A percentile compares a stretch with the other conserved stretches of the same genome.
These are phyloP conservation scores for Micromys minutus DNA, from an alignment of 2,113 vertebrate species.

Conservation along the genomic window DNA sequence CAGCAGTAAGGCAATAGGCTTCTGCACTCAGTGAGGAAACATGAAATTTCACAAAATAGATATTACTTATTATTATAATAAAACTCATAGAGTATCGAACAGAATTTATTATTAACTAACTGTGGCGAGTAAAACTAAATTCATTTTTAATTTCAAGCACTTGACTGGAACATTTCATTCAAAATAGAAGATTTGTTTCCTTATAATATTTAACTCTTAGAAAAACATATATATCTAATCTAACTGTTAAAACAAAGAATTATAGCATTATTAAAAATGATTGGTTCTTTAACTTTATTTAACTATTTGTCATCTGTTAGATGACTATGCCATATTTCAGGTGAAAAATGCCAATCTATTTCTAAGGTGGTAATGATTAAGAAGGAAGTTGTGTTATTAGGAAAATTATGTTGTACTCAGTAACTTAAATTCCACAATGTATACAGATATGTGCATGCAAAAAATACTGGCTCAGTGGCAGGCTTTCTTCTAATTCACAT, in stretches of 20 bases:
- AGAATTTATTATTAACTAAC: not conserved
- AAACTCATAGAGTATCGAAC: not conserved
- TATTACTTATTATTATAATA: conserved; percentile 20
- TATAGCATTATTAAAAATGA: conserved; percentile 16
- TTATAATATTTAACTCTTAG: not conserved
- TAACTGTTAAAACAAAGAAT: conserved; percentile 32
- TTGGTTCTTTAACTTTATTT: conserved; percentile 21
- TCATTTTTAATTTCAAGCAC: conserved; percentile 58
- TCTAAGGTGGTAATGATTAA: not conserved
- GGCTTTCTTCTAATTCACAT: conserved; percentile 29
- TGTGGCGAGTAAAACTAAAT: conserved; percentile 3
- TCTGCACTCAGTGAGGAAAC: conserved; percentile 56
- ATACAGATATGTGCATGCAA: not conserved
- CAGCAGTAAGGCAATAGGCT: conserved; percentile 63
- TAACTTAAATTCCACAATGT: not conserved
- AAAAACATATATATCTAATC: conserved; percentile 22
- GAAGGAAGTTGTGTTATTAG: not conserved
- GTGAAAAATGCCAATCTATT: conserved; percentile 25
- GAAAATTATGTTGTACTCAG: conserved; percentile 19
- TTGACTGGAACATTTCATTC: conserved; percentile 6
- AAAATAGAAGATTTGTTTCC: not conserved
- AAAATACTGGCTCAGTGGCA: not conserved
- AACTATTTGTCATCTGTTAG: not conserved
- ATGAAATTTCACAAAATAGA: conserved; percentile 50
- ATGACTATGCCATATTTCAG: not conserved